Percentiles rank a stretch among this genome's conserved stretches.
phyloP scores from a whole-genome alignment of 2,797 vertebrate species.

The Myiotriccus ornatus region DNA sequence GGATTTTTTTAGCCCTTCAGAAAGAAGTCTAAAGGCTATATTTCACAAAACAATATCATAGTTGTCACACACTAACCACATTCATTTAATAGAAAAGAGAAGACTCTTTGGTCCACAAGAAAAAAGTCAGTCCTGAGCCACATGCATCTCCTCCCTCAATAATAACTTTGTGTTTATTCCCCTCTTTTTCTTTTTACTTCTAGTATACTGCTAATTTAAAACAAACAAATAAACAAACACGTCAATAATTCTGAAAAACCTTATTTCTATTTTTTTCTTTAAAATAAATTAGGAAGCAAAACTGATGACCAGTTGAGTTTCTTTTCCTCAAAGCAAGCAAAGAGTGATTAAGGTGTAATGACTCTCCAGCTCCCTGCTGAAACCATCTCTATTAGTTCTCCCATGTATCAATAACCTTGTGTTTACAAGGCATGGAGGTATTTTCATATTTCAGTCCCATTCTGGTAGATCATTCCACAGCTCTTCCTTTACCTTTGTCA shows the following conservation, averaged over 20 bases:
- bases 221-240: neutral
- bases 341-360: neutral
- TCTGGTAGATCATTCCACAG: neutral
- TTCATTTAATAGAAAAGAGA: neutral
- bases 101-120: neutral
- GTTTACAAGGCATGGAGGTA: neutral
- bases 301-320: neutral
- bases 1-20: neutral
- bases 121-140: neutral
- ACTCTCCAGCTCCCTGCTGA: neutral
- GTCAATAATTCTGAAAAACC: neutral
- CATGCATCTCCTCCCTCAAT: neutral
- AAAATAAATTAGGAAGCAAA: neutral
- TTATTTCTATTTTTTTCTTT: neutral
- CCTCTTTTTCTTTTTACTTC: neutral
- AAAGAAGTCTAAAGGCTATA: neutral
- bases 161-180: neutral
- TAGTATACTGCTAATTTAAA: neutral
- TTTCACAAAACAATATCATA: conserved; percentile 19
- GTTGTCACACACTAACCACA: neutral
- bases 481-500: neutral
- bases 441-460: neutral
- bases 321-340: neutral
- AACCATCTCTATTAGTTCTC: neutral
- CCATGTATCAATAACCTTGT: neutral